Percentiles rank a stretch among this genome's conserved stretches.
phyloP scores from a whole-genome alignment of 1,140 invertebrate species.

The Macrocentrus cingulum region DNA sequence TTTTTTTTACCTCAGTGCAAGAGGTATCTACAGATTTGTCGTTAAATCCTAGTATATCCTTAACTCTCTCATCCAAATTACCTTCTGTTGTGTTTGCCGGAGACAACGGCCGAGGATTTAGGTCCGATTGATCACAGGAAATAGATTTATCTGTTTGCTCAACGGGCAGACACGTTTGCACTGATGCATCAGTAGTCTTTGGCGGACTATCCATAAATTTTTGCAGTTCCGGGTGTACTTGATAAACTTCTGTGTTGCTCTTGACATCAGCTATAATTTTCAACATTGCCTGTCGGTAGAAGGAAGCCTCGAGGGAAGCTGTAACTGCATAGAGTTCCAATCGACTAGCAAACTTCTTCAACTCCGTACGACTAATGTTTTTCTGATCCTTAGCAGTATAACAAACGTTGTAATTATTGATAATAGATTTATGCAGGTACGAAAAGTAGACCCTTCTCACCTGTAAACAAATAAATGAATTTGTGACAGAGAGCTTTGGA shows the following conservation, averaged over 20 bases:
- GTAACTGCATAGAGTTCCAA: conserved; percentile 40
- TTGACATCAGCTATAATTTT: conserved; percentile 44
- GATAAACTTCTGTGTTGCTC: conserved; percentile 33
- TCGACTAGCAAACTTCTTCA: conserved; percentile 40
- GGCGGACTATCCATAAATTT: conserved; percentile 35
- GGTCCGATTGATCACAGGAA: conserved; percentile 7
- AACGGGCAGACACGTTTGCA: conserved; percentile 37
- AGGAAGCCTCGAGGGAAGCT: conserved; percentile 36
- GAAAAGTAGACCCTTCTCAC: conserved; percentile 44
- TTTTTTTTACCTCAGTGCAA: not conserved
- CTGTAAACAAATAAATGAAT: conserved; percentile 32
- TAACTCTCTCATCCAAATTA: no score
- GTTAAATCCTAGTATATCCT: no score
- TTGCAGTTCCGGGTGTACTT: conserved; percentile 38
- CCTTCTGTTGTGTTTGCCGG: no score
- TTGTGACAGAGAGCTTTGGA: no score
- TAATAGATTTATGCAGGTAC: conserved; percentile 42
- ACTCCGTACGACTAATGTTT: conserved; percentile 25
- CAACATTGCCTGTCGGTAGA: conserved; percentile 43
- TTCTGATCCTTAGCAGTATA: conserved; percentile 28
- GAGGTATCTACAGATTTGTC: not conserved
- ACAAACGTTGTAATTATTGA: conserved; percentile 40
- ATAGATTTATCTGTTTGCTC: not conserved
- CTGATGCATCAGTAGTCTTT: conserved; percentile 32
- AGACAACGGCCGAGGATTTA: conserved; percentile 20